Percentiles rank a stretch among this genome's conserved stretches.
Evolutionary conservation across 1,140 invertebrate genomes (phyloP).

Genomic region (Kradibia gibbosae): DNA sequence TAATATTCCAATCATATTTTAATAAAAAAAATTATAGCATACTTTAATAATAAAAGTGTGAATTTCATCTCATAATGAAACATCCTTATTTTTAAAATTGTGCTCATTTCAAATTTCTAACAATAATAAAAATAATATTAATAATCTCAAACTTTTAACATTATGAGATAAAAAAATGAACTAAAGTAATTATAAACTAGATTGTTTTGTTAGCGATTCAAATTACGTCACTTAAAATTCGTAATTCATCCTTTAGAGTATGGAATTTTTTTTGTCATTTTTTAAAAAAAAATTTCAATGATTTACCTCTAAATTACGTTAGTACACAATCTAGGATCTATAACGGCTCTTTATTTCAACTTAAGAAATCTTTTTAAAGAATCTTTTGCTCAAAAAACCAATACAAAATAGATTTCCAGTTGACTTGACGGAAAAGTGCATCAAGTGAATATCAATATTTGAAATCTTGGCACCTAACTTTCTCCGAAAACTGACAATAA

Average conservation of each 20-base stretch:
- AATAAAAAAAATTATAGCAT: too few relatives aligned
- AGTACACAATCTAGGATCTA: slow-evolving; percentile 46
- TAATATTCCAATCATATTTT: too few relatives aligned
- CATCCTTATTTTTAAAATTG: too few relatives aligned
- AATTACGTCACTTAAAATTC: slow-evolving; percentile 43
- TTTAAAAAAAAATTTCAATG: slow-evolving; percentile 47
- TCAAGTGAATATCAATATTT: slow-evolving; percentile 37
- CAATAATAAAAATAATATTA: too few relatives aligned
- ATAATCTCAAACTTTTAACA: background rate
- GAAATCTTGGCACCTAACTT: slow-evolving; percentile 49
- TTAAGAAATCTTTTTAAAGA: slow-evolving; percentile 27
- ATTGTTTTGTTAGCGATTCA: slow-evolving; percentile 39
- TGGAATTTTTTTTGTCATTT: slow-evolving; percentile 47
- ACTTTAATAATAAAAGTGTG: too few relatives aligned
- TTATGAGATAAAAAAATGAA: background rate
- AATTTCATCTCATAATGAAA: too few relatives aligned
- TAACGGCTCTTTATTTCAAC: slow-evolving; percentile 7
- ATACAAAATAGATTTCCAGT: slow-evolving; percentile 34
- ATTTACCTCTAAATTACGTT: slow-evolving; percentile 50
- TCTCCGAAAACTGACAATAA: slow-evolving; percentile 47
- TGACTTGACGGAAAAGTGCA: slow-evolving; percentile 17
- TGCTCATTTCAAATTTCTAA: too few relatives aligned
- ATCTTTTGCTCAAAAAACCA: slow-evolving; percentile 1
- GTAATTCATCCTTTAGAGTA: slow-evolving; percentile 35
- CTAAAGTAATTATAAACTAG: slow-evolving; percentile 39